These are phyloP conservation scores for Mizuhopecten yessoensis DNA, from an alignment of 1,140 invertebrate genomes.

Conservation along the genomic window DNA sequence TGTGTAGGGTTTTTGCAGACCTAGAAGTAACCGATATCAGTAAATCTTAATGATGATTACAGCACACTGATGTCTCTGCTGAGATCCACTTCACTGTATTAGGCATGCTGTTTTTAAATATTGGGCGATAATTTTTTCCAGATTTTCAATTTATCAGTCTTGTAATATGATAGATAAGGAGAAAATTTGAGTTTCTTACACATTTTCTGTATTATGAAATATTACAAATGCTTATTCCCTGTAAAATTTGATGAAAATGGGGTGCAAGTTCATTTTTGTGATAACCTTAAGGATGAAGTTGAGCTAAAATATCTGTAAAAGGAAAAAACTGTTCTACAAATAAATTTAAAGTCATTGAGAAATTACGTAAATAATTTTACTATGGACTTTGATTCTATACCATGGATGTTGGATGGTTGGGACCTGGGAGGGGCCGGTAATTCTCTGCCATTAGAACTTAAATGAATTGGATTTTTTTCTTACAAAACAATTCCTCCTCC, in stretches of 20 bases:
- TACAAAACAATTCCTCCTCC: no score
- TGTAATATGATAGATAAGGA: slow-evolving; percentile 8
- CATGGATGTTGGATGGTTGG: neutral
- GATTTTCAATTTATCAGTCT: neutral
- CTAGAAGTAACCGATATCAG: neutral
- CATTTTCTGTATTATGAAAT: neutral
- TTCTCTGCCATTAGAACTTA: no score
- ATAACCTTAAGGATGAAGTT: neutral
- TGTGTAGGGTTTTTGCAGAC: neutral
- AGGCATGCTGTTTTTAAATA: slow-evolving; percentile 7
- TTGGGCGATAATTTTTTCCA: neutral
- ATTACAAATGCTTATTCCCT: neutral
- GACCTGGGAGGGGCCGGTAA: neutral
- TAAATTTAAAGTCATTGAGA: neutral
- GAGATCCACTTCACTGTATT: neutral
- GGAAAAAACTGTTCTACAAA: neutral
- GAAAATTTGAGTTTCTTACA: neutral
- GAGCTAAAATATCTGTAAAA: no score
- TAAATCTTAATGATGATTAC: neutral
- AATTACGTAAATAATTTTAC: neutral
- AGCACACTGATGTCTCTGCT: neutral
- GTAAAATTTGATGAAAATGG: neutral
- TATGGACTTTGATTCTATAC: neutral
- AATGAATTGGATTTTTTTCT: neutral
- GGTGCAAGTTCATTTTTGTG: neutral